Percentiles rank a stretch among this genome's conserved stretches.
phyloP scores from a whole-genome alignment of 2,888 invertebrate genomes.

The Drosophila merina region DNA sequence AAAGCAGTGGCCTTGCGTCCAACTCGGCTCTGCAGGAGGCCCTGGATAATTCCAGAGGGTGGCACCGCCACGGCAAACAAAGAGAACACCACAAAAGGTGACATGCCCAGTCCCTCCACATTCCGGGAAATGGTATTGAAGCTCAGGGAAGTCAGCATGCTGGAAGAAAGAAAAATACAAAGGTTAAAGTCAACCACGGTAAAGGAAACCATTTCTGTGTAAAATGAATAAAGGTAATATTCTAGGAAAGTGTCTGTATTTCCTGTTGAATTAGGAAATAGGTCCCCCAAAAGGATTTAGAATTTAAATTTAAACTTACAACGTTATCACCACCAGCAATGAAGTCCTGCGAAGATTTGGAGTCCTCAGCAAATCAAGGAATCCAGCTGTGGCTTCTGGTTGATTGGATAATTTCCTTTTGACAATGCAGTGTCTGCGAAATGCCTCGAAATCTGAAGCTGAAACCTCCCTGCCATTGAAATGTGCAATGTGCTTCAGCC shows the following conservation, averaged over 20 bases:
- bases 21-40: constrained; percentile 77
- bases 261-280: too few relatives aligned
- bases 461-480: constrained; percentile 84
- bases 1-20: constrained; percentile 85
- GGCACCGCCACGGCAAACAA: constrained; percentile 85
- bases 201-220: background rate
- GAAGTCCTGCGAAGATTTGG: constrained; percentile 85
- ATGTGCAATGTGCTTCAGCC: constrained; percentile 85
- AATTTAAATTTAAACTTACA: constrained; percentile 82
- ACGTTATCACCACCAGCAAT: constrained; percentile 85
- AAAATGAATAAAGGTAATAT: background rate
- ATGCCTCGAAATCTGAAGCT: constrained; percentile 76
- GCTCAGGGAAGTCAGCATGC: constrained; percentile 86
- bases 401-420: constrained; percentile 55
- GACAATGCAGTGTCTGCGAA: constrained; percentile 69
- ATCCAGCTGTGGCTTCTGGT: constrained; percentile 50
- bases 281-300: background rate
- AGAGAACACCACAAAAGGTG: constrained; percentile 85
- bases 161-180: constrained; percentile 60
- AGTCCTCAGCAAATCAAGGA: constrained; percentile 85
- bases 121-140: constrained; percentile 86
- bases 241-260: too few relatives aligned
- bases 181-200: background rate
- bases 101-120: constrained; percentile 85
- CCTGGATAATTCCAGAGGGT: constrained; percentile 83